phyloP scores from a whole-genome alignment of 1,140 invertebrate genomes.

The Eulimnadia texana region DNA sequence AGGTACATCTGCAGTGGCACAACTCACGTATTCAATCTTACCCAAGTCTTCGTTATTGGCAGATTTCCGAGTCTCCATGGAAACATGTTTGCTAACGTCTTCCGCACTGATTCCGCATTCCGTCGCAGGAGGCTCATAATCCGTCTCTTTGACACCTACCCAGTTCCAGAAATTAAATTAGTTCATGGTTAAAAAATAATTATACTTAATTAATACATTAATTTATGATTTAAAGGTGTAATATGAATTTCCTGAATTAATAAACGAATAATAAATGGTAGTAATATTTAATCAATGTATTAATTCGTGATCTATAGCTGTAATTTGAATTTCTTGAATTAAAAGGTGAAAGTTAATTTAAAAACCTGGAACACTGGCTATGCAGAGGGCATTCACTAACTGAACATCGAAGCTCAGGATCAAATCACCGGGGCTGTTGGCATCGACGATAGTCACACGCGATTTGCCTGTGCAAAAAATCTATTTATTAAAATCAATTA shows the following conservation, averaged over 20 bases:
- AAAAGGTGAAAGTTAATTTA: no score
- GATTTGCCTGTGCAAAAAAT: not conserved
- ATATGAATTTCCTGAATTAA: no score
- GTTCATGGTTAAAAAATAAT: no score
- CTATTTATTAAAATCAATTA: not conserved
- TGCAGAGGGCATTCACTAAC: slow-evolving; percentile 81
- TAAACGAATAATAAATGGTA: no score
- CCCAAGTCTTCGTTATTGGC: not conserved
- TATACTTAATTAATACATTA: not conserved
- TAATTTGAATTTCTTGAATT: no score
- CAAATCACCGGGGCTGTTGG: slow-evolving; percentile 90
- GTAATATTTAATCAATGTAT: no score
- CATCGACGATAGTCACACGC: slow-evolving; percentile 61
- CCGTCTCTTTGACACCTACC: slow-evolving; percentile 7
- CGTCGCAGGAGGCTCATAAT: not conserved
- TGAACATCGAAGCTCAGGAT: slow-evolving; percentile 89
- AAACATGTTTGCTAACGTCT: not conserved
- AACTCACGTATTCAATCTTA: slow-evolving; percentile 3
- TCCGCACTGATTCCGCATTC: not conserved
- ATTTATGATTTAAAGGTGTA: no score
- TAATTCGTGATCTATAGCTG: no score
- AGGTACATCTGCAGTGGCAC: not conserved
- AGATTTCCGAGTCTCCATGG: not conserved
- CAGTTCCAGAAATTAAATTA: not conserved
- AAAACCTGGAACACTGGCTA: slow-evolving; percentile 84